These are phyloP conservation scores for Chirona hameri DNA, from an alignment of 2,888 invertebrate genomes.

Conservation along the genomic window DNA sequence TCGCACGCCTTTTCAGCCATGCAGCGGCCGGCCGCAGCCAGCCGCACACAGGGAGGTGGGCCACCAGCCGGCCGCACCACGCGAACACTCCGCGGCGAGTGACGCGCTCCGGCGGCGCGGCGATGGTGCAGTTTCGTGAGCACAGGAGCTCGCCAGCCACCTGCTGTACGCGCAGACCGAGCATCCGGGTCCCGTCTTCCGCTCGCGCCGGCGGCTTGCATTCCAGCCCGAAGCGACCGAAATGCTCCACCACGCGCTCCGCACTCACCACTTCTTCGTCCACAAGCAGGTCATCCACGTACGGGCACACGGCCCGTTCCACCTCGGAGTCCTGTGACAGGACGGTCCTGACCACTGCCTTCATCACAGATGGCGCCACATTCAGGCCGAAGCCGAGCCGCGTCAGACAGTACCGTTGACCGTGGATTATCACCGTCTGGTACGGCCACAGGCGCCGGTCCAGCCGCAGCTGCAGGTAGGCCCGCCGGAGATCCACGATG, in stretches of 20 bases:
- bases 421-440: constrained; percentile 30
- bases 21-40: constrained; percentile 6
- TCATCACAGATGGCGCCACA: constrained; percentile 26
- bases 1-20: constrained; percentile 8
- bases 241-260: constrained; percentile 28
- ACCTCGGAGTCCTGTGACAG: constrained; percentile 27
- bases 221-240: constrained; percentile 11
- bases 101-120: no score
- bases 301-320: constrained; percentile 26
- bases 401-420: constrained; percentile 32
- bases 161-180: not conserved
- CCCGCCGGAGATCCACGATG: no score
- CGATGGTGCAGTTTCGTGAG: constrained; percentile 2
- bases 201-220: constrained; percentile 27
- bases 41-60: no score
- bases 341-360: constrained; percentile 4
- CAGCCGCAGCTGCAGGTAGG: constrained; percentile 23
- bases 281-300: constrained; percentile 34
- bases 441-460: constrained; percentile 33
- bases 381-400: constrained; percentile 31
- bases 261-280: constrained; percentile 31
- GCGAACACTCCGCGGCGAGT: constrained; percentile 22
- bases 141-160: constrained; percentile 26
- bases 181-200: constrained; percentile 27
- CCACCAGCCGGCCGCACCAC: no score